Base-by-base conservation (phyloP, 2,888 invertebrate genomes). In the Agrotis segetum region DNA sequence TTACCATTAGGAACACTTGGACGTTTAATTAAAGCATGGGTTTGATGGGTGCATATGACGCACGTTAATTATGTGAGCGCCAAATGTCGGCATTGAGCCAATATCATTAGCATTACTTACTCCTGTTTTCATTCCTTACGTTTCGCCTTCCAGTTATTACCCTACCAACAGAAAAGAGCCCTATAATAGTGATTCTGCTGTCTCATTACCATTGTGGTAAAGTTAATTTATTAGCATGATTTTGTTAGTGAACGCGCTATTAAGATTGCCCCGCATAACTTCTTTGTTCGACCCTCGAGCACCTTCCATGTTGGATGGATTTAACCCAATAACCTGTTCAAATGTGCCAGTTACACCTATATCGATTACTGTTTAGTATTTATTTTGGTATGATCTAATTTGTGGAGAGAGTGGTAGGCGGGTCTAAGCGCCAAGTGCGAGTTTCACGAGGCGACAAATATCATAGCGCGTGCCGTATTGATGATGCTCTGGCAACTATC, bases 11-110 rank as follows among this genome's bases (percentile, higher is more conserved):
- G 78, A 78, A 76, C 72, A 72, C 76, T 83, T 71, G 80, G 85
- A 83, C 81, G 83, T 89, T 86, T 86, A 88, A 89, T 90, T 90
- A 88, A 89, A 89, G 40, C 86, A 81, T 85, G 88, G 81, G 40
- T 40, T 11, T 40, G 40, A 83, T 82, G 79, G 81, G 74, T 85
- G 85, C 85, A 88, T 88, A 85, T 89, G 89, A 89, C 88, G 88
- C 87, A 85, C 85, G 88, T 88, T 87, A 88, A 86, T 90, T 87
- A 77, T 77, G 80, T 77, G 77, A 85, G 79, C 79, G 81, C 85
- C 85, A 83, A 87, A 86, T 71, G 79, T 86, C 84, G 92, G 91
- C 91, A 83, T 77, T 55, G 75, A 78, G 92, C 92, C 93, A 92
- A 92, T 87, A 77, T 74, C 81, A 74, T 84, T 80, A 40, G 40